These are phyloP conservation scores for Drosophila jambulina DNA, from an alignment of 1,140 invertebrate species.

Conservation along the genomic window DNA sequence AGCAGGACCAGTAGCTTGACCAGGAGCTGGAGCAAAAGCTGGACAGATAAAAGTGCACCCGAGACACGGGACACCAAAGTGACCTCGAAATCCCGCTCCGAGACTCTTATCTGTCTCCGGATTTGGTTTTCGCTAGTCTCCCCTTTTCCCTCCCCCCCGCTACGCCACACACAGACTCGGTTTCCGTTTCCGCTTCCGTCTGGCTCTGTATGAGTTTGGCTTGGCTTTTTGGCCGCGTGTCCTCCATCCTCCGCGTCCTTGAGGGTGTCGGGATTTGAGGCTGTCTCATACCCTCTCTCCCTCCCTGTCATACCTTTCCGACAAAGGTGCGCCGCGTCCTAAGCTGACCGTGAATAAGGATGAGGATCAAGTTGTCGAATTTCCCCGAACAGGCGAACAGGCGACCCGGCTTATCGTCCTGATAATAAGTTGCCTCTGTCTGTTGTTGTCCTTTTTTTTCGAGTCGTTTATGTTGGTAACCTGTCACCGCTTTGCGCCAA, in stretches of 20 bases:
- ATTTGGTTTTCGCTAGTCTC: constrained; percentile 16
- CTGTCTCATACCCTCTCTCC: neutral
- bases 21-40: neutral
- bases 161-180: neutral
- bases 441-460: neutral
- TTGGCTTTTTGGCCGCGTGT: constrained; percentile 30
- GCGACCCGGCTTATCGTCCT: neutral
- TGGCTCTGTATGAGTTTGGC: constrained; percentile 15
- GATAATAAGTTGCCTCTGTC: constrained; percentile 10
- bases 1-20: neutral
- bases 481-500: constrained; percentile 17
- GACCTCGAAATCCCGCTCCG: constrained; percentile 24
- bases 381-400: constrained; percentile 3
- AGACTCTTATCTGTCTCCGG: constrained; percentile 40
- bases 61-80: constrained; percentile 16
- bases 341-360: constrained; percentile 41
- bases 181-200: constrained; percentile 19
- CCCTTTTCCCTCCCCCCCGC: neutral
- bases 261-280: constrained; percentile 31
- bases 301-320: neutral
- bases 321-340: constrained; percentile 15
- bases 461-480: constrained; percentile 5
- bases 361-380: constrained; percentile 40
- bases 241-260: constrained; percentile 17
- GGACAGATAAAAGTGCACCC: constrained; percentile 39